Evolutionary conservation across 2,888 invertebrate species (phyloP), one percentile per base, ranked within the genome.

Genomic region (Caenorhabditis japonica): DNA sequence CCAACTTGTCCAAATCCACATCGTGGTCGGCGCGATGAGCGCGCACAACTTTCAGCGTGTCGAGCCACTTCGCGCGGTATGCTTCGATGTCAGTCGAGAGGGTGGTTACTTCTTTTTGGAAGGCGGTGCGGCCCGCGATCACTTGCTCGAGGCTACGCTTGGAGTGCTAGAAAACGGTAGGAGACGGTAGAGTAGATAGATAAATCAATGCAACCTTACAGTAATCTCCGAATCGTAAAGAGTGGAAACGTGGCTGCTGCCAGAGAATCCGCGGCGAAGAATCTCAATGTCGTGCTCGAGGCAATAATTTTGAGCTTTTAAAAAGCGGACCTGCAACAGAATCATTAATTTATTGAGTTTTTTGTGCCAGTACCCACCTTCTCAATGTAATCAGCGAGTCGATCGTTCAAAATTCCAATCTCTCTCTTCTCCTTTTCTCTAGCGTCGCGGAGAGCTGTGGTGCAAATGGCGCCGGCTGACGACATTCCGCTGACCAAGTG

Each of bases 321-420:
- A 69, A 75, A 87, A 87, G 19, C 87, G 85, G 23, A 87, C 87
- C 79, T 83, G 59, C 39, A 79, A 13, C 5, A 8, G n/a, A 34
- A n/a, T n/a, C n/a, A n/a, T n/a, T n/a, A n/a, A n/a, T n/a, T n/a
- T n/a, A n/a, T n/a, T n/a, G n/a, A n/a, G n/a, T n/a, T n/a, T n/a
- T n/a, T n/a, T n/a, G n/a, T n/a, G n/a, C n/a, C n/a, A n/a, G n/a
- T n/a, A n/a, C n/a, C n/a, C n/a, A 83, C 83, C 85, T 89, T 89
- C 85, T 90, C 90, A 76, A 90, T 90, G 85, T 90, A 90, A 84
- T 83, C 87, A 64, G 90, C 90, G 66, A 90, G 88, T 56, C 90
- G 84, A 82, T 90, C 90, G 83, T 90, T 90, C 74, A 90, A 81
- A 72, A 89, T 89, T 79, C 88, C 88, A 88, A 90, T 88, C 79